phyloP scores from a whole-genome alignment of 1,140 invertebrate genomes.

The Drosophila nasuta region DNA sequence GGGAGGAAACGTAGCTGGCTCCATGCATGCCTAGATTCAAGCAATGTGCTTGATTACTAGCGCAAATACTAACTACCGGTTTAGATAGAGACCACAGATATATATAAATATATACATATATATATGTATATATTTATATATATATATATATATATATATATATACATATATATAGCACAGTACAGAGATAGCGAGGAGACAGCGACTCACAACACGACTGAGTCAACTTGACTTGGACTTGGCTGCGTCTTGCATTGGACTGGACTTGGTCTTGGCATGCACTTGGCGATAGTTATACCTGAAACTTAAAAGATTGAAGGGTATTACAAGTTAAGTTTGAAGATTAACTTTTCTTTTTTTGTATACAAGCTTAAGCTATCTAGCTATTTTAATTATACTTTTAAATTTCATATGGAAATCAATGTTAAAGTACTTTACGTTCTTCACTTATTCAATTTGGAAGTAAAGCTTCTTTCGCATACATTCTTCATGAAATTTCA shows the following conservation, averaged over 20 bases:
- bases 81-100: conserved; percentile 74
- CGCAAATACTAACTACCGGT: conserved; percentile 83
- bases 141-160: conserved; percentile 40
- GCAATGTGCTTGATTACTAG: conserved; percentile 80
- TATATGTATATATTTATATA: conserved; percentile 42
- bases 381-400: too few relatives aligned
- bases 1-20: conserved; percentile 37
- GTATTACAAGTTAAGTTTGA: too few relatives aligned
- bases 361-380: too few relatives aligned
- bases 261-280: conserved; percentile 12
- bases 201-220: conserved; percentile 1
- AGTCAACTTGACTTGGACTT: neutral
- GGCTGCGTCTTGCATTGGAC: conserved; percentile 4
- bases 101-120: conserved; percentile 40
- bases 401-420: too few relatives aligned
- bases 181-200: conserved; percentile 4
- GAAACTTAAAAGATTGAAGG: too few relatives aligned
- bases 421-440: too few relatives aligned
- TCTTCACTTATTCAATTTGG: too few relatives aligned
- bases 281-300: neutral
- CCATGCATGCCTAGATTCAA: conserved; percentile 78
- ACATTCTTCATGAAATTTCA: too few relatives aligned
- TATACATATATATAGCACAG: neutral
- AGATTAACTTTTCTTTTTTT: too few relatives aligned
- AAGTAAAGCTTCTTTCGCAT: too few relatives aligned